Conservation (phyloP, 2,113 vertebrate genomes). For the Candoia aspera region DNA sequence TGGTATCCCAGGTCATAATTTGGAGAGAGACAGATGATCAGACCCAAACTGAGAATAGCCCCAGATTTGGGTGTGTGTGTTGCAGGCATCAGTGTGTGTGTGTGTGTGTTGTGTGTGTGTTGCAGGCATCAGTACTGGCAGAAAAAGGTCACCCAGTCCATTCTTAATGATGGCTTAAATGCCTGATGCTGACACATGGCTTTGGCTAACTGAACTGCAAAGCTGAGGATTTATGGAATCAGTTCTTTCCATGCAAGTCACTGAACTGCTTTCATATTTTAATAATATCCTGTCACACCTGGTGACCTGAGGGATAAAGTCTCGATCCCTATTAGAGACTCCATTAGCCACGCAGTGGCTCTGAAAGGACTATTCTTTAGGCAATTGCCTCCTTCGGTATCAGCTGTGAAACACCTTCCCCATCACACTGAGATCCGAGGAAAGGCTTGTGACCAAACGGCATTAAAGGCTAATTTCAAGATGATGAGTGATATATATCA, state of each 20-base stretch:
- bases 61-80: background rate
- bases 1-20: background rate
- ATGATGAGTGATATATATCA: slow-evolving; percentile 38
- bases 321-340: slow-evolving; percentile 47
- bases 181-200: slow-evolving; percentile 24
- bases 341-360: slow-evolving; percentile 38
- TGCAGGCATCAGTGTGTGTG: no score
- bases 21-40: background rate
- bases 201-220: slow-evolving; percentile 28
- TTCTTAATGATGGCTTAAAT: slow-evolving; percentile 1
- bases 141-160: background rate
- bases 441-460: slow-evolving; percentile 48
- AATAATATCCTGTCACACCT: slow-evolving; percentile 41
- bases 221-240: slow-evolving; percentile 36
- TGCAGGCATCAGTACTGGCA: background rate
- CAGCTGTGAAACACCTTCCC: slow-evolving; percentile 24
- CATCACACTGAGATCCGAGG: slow-evolving; percentile 32
- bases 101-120: background rate
- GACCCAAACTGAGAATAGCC: background rate
- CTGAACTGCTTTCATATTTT: slow-evolving; percentile 54
- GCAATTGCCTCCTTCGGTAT: slow-evolving; percentile 49
- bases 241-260: slow-evolving; percentile 53
- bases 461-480: slow-evolving; percentile 51
- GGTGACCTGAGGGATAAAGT: slow-evolving; percentile 19
- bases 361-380: slow-evolving; percentile 47